phyloP scores from a whole-genome alignment of 2,797 vertebrate genomes.

The Notoglanidium macrostoma region DNA sequence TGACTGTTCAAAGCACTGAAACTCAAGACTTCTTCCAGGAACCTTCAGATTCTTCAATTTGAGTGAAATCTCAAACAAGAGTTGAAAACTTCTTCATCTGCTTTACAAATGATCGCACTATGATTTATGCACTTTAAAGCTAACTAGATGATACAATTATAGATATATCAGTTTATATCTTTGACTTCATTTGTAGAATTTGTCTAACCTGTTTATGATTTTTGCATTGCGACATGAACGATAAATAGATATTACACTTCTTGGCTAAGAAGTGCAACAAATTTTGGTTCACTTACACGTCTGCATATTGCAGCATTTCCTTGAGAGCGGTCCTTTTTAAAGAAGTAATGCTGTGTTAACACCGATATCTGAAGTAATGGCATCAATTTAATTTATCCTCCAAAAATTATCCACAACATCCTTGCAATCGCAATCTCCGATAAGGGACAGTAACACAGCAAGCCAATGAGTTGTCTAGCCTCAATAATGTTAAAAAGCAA shows the following conservation, averaged over 20 bases:
- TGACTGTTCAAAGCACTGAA: conserved; percentile 12
- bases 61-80: neutral
- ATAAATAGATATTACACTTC: neutral
- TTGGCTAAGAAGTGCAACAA: neutral
- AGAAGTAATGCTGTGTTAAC: neutral
- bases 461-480: neutral
- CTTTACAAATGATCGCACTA: neutral
- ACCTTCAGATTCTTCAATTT: neutral
- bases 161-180: neutral
- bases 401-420: neutral
- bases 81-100: neutral
- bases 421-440: neutral
- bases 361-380: neutral
- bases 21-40: neutral
- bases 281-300: neutral
- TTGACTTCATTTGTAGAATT: neutral
- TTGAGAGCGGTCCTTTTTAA: neutral
- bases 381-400: neutral
- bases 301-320: neutral
- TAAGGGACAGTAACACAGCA: neutral
- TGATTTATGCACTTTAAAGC: neutral
- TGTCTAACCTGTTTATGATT: neutral
- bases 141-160: neutral
- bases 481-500: neutral
- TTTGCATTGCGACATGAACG: neutral